These are phyloP conservation scores for Bombus difficillimus DNA, from an alignment of 1,140 invertebrate genomes.

Conservation along the genomic window DNA sequence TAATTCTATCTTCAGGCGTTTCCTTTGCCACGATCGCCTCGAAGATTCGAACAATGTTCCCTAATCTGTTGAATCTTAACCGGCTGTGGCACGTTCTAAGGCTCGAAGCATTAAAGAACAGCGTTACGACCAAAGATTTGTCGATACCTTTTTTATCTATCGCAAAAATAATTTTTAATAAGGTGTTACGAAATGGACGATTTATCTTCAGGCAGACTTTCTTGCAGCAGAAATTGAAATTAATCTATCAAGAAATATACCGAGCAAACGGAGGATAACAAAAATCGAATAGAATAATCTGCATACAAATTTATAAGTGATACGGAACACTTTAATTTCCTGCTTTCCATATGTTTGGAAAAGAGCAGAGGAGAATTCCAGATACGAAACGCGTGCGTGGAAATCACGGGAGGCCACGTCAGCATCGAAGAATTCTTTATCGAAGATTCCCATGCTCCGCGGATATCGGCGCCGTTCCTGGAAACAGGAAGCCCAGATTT, in stretches of 20 bases:
- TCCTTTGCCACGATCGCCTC: not conserved
- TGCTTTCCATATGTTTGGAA: not conserved
- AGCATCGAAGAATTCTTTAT: conserved; percentile 20
- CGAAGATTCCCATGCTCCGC: conserved; percentile 34
- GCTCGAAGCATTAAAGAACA: too few species aligned
- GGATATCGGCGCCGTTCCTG: conserved; percentile 24
- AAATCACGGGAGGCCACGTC: conserved; percentile 5
- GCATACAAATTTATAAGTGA: not conserved
- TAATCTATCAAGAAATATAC: not conserved
- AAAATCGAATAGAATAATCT: not conserved
- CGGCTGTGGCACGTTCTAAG: not conserved
- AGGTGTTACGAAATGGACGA: not conserved
- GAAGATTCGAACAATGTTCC: not conserved
- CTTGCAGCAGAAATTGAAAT: not conserved
- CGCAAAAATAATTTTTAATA: not conserved
- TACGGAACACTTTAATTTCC: not conserved
- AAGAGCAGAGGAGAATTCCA: too few species aligned
- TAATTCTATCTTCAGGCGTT: conserved; percentile 19
- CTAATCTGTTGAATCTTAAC: not conserved
- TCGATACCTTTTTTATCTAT: not conserved
- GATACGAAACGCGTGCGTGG: not conserved
- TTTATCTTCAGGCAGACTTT: not conserved
- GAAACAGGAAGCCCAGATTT: conserved; percentile 49
- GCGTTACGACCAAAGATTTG: not conserved
- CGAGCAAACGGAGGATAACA: not conserved